Percentiles rank a stretch among this genome's conserved stretches.
These are phyloP conservation scores for Poeciliopsis presidionis DNA, from an alignment of 2,797 vertebrate genomes.

Conservation along the genomic window DNA sequence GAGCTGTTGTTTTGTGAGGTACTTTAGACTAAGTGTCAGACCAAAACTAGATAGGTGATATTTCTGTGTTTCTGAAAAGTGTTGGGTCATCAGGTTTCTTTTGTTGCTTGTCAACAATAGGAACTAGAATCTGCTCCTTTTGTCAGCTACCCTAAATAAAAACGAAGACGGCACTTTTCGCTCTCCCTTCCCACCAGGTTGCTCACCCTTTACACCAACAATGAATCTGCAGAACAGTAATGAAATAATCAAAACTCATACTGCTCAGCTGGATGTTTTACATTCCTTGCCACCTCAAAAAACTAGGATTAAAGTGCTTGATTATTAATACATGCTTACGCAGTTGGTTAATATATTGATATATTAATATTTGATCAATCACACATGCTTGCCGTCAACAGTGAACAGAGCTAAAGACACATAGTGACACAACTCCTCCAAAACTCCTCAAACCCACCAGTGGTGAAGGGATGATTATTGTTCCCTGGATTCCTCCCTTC, in stretches of 20 bases:
- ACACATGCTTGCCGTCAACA: neutral
- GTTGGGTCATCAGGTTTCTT: neutral
- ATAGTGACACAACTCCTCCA: constrained; percentile 12
- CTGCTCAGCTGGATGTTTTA: neutral
- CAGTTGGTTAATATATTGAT: neutral
- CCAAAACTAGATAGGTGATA: too few relatives aligned
- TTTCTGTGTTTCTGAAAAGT: neutral
- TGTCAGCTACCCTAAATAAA: neutral
- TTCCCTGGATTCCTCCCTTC: constrained; percentile 69
- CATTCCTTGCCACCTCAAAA: neutral
- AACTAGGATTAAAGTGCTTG: neutral
- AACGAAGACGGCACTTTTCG: neutral
- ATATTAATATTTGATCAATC: neutral
- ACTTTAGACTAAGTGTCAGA: neutral
- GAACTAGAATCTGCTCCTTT: neutral
- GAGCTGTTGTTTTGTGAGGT: neutral
- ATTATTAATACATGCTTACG: neutral
- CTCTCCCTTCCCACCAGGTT: neutral
- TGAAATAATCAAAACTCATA: neutral
- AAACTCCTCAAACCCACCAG: constrained; percentile 62
- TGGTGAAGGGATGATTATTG: constrained; percentile 67
- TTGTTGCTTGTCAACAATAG: neutral
- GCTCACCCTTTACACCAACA: neutral
- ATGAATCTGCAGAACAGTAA: neutral
- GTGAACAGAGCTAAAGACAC: neutral